Evolutionary conservation across 37 sponge, comb jelly and placozoan species (phyloP), one percentile per base, ranked within the genome.

Genomic region (Diacarnus erythraeanus): DNA sequence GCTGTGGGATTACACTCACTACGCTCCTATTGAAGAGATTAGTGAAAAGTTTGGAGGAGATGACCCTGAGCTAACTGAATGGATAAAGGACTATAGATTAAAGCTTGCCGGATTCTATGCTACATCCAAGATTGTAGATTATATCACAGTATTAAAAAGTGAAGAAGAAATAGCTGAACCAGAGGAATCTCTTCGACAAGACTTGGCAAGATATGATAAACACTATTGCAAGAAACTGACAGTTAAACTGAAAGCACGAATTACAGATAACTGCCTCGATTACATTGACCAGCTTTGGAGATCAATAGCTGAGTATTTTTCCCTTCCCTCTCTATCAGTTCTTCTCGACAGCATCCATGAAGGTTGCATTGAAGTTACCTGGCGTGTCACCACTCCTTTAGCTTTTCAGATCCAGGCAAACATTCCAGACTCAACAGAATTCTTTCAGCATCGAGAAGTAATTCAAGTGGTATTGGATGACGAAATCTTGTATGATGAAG

Each of bases 241-340:
- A 2, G 2, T 65, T 10, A 65, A 65, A 10, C 66, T 65, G 10
- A 60, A 60, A 26, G 2, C 35, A 17, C 27, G n/a, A n/a, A n/a
- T n/a, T n/a, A n/a, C n/a, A n/a, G n/a, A n/a, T 20, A 65, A 65
- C 35, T 65, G 33, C 17, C 66, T 65, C 34, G 33, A 65, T 17
- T 65, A 65, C 31, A 65, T 65, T 65, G 66, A 65, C 17, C 27
- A 65, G 9, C 34, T 65, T 5, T 65, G 66, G 66, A 31, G 31
- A 8, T 65, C 34, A 3, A 26, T 65, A 5, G 27, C 33, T 30
- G 66, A 65, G 29, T 17, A 65, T 15, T 65, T 65, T 65, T 18
- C 5, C 31, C 27, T 65, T 26, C 66, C 66, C 35, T 47, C 51
- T 12, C 51, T 65, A n/a, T n/a, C n/a, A n/a, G n/a, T n/a, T n/a